Base-by-base conservation (phyloP, 2,888 invertebrate genomes). In the Conchocele bisecta region DNA sequence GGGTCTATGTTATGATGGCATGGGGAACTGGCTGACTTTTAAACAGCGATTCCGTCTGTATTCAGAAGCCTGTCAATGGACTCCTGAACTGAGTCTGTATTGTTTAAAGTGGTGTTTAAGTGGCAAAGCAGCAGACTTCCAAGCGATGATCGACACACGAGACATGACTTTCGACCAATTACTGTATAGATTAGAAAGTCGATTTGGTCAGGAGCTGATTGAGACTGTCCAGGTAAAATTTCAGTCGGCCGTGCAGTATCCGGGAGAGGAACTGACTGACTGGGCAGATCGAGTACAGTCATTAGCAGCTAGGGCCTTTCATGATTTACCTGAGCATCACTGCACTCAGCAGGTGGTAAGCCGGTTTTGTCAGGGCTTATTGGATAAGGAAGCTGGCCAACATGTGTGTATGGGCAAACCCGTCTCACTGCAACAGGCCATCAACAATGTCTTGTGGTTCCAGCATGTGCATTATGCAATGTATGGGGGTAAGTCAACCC, bases 301-400 rank as follows among this genome's bases (percentile, higher is more conserved):
- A 13, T 13, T 58, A n/a, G 24, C 20, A n/a, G 33, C 13, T 22
- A 33, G 31, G 33, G 58, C 58, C 31, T 58, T 58, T 33, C 28
- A 22, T 42, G 9, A 17, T 22, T 24, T 58, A 6, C 31, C 58
- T 13, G 44, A 58, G 26, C 22, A 58, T 5, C 46, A 42, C n/a
- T 11, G 24, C 9, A 44, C 20, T 17, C 3, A 15, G 5, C 58
- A 44, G 17, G 58, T 20, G 3, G 37, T 59, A n/a, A 37, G 15
- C 4, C 48, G 59, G 3, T 59, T 59, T 17, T 59, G 46, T 17
- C 59, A 46, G 24, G 59, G 59, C 5, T 13, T 59, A 35, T 15
- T 59, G 5, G 59, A 59, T 13, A 42, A n/a, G 26, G 59, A 59
- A 2, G 46, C 59, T n/a, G 48, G 59, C 22, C 59, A 46, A 9